phyloP scores from a whole-genome alignment of 2,113 vertebrate species.

The Otocyon megalotis region DNA sequence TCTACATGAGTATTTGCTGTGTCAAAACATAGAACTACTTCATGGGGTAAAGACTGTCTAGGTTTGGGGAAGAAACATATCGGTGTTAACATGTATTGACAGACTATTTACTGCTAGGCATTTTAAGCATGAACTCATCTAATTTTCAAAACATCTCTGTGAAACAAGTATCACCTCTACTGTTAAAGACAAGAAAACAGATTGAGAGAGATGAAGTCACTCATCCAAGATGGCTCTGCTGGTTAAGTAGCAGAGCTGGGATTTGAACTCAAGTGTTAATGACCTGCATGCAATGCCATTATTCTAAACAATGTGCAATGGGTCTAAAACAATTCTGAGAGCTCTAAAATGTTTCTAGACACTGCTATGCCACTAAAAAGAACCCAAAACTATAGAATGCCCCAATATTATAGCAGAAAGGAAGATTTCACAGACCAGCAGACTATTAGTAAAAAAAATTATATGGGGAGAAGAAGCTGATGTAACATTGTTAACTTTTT shows the following conservation, averaged over 20 bases:
- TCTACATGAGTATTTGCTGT: constrained; percentile 9
- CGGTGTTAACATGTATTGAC: not conserved
- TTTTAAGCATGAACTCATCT: constrained; percentile 16
- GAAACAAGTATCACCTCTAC: not conserved
- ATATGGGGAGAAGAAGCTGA: not conserved
- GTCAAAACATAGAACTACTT: not conserved
- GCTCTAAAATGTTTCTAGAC: constrained; percentile 18
- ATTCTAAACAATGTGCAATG: not conserved
- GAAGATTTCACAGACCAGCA: not conserved
- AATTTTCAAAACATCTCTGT: constrained; percentile 35
- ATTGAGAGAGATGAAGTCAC: not conserved
- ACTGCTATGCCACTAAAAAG: not conserved
- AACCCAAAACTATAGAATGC: not conserved
- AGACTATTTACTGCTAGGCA: not conserved
- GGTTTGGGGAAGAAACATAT: not conserved
- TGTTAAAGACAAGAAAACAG: not conserved
- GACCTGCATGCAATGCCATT: not conserved
- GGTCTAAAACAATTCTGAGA: constrained; percentile 4
- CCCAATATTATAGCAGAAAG: constrained; percentile 18
- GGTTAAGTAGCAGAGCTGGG: not conserved
- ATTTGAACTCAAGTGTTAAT: not conserved
- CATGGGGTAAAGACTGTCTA: not conserved
- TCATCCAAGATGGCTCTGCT: not conserved
- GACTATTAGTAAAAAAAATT: not conserved
- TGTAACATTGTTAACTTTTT: not conserved